Conservation (phyloP, 2,113 vertebrate genomes). For the Fulica atra region DNA sequence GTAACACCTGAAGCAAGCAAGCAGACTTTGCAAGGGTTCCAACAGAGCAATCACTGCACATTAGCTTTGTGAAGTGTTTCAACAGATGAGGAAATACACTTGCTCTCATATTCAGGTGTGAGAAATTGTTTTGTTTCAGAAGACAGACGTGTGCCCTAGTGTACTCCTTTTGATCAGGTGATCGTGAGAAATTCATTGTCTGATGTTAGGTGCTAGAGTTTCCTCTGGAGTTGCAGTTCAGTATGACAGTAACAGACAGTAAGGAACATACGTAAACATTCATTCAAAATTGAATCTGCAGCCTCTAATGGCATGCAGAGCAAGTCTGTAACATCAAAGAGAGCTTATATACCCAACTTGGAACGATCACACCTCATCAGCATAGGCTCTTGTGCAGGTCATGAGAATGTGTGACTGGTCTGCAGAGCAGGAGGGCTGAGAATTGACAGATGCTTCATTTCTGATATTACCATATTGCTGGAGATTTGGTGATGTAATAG, state of each 20-base stretch:
- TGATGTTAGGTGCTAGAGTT: neutral
- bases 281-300: neutral
- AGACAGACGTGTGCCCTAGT: neutral
- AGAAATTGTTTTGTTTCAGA: neutral
- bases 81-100: neutral
- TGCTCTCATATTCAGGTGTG: neutral
- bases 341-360: rapidly evolving
- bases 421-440: neutral
- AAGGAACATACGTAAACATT: neutral
- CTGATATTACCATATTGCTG: neutral
- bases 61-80: neutral
- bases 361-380: neutral
- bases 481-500: neutral
- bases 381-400: neutral
- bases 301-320: neutral
- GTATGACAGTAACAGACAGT: neutral
- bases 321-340: neutral
- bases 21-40: neutral
- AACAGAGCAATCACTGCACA: neutral
- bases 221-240: neutral
- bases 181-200: neutral
- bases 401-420: neutral
- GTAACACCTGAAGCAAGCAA: neutral
- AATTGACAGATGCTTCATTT: neutral
- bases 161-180: neutral